A percentile compares a stretch with the other conserved stretches of the same genome.
Evolutionary conservation across 2,113 vertebrate species (phyloP).

Genomic region (Mixornis gularis): DNA sequence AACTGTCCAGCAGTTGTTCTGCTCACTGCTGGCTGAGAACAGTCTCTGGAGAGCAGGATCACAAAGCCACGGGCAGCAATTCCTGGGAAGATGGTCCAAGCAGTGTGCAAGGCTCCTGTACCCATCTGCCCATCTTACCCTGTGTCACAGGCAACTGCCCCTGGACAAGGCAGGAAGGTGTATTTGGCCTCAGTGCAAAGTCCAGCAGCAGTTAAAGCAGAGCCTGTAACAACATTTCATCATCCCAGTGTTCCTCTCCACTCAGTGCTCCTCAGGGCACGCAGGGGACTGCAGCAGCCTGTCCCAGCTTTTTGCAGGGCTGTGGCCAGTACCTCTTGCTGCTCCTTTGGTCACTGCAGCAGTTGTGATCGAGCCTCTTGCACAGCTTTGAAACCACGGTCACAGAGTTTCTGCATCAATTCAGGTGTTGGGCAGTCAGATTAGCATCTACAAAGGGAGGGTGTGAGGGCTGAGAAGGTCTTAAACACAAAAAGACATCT

Average conservation of each 20-base stretch:
- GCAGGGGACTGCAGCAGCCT: neutral
- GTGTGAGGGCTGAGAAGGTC: neutral
- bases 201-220: neutral
- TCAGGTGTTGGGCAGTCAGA: neutral
- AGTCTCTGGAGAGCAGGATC: neutral
- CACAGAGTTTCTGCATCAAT: neutral
- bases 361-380: neutral
- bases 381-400: neutral
- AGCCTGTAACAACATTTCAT: neutral
- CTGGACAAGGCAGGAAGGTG: neutral
- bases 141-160: neutral
- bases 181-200: neutral
- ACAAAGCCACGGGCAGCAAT: neutral
- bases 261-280: neutral
- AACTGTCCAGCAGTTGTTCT: neutral
- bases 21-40: neutral
- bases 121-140: accelerated
- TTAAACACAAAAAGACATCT: neutral
- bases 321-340: neutral
- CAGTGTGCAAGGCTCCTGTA: neutral
- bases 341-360: neutral
- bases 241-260: neutral
- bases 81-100: neutral
- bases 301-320: accelerated
- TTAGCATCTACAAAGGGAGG: neutral